A percentile compares a stretch with the other conserved stretches of the same genome.
Conservation (phyloP, 2,113 vertebrate species). For the Euleptes europaea region DNA sequence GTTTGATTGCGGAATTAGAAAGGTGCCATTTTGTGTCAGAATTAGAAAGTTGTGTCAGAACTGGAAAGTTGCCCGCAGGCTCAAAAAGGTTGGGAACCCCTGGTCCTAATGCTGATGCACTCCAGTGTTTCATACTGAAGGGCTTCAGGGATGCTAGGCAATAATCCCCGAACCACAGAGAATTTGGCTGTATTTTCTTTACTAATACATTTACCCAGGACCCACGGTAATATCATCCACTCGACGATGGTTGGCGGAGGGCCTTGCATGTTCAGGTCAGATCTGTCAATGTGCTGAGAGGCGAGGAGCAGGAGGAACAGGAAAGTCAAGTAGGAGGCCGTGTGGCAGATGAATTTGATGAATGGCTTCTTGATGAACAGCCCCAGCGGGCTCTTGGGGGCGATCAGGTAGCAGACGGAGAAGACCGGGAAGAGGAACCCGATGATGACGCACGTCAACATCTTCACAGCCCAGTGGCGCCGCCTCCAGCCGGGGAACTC, state of each 20-base stretch:
- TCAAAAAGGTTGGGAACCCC: not conserved
- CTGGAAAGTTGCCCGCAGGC: too few relatives aligned
- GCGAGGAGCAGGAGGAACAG: slow-evolving; percentile 93
- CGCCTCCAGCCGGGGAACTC: slow-evolving; percentile 96
- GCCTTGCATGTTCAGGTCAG: slow-evolving; percentile 81
- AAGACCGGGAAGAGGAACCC: slow-evolving; percentile 93
- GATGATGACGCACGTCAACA: slow-evolving; percentile 91
- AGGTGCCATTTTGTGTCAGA: too few relatives aligned
- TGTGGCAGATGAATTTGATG: slow-evolving; percentile 99
- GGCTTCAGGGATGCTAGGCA: slow-evolving; percentile 17
- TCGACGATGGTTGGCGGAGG: slow-evolving; percentile 90
- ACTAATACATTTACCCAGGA: slow-evolving; percentile 92
- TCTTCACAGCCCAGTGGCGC: slow-evolving; percentile 93
- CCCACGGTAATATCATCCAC: slow-evolving; percentile 99
- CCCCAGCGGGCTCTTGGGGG: slow-evolving; percentile 90
- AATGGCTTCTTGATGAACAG: slow-evolving; percentile 97
- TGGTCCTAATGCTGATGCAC: not conserved
- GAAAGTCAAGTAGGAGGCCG: slow-evolving; percentile 97
- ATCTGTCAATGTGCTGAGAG: slow-evolving; percentile 89
- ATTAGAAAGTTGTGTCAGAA: too few relatives aligned
- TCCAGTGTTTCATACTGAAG: slow-evolving; percentile 8
- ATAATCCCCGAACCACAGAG: slow-evolving; percentile 17
- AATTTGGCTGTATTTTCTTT: slow-evolving; percentile 74
- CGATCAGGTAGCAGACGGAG: slow-evolving; percentile 91
- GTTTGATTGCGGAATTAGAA: too few relatives aligned